These are phyloP conservation scores for Zootoca vivipara DNA, from an alignment of 2,113 vertebrate species.

Conservation along the genomic window DNA sequence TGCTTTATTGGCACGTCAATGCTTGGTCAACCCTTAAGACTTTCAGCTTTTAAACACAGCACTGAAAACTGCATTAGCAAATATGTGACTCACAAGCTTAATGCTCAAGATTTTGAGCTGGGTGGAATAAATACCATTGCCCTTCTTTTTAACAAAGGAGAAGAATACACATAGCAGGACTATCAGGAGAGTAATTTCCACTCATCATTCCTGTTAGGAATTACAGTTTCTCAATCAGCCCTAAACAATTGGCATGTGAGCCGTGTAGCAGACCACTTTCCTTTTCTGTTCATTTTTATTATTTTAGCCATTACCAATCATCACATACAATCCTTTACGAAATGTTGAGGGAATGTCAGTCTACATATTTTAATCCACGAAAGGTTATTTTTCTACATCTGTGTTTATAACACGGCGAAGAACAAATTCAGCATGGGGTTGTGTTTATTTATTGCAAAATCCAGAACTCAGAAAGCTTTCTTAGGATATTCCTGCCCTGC, in stretches of 20 bases:
- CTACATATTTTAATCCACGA: not conserved
- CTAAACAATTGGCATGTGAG: not conserved
- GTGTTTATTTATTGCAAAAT: not conserved
- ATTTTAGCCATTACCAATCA: not conserved
- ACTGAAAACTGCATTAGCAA: not conserved
- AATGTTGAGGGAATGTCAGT: not conserved
- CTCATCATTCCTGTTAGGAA: not conserved
- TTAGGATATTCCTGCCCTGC: no score
- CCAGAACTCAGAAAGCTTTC: not conserved
- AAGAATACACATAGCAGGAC: no score
- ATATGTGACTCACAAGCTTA: not conserved
- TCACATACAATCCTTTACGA: not conserved
- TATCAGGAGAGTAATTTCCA: not conserved
- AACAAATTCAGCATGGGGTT: not conserved
- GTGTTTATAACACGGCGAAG: not conserved
- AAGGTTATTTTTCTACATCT: not conserved
- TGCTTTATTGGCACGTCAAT: constrained; percentile 13
- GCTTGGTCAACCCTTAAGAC: constrained; percentile 18
- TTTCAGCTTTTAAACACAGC: constrained; percentile 10
- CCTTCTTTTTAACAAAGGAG: no score
- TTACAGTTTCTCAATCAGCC: not conserved
- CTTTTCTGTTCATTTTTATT: not conserved
- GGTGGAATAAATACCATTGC: not conserved
- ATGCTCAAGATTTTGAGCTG: not conserved
- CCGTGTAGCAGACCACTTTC: not conserved